These are phyloP conservation scores for Pseudococcus jackbeardsleyi DNA, from an alignment of 2,888 invertebrate genomes.

Conservation along the genomic window DNA sequence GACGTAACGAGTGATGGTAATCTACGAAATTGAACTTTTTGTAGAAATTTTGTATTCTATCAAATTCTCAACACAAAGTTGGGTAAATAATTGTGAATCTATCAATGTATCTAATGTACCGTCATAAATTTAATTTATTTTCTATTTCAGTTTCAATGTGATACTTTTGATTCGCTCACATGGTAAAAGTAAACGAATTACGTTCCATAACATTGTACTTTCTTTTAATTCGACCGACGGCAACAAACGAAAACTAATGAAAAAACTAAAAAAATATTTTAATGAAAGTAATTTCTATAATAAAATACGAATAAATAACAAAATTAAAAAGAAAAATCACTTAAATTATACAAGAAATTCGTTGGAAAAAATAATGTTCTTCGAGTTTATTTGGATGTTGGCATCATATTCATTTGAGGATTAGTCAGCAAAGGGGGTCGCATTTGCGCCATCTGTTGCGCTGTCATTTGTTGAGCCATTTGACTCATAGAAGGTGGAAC, in stretches of 20 bases:
- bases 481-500: constrained; percentile 38
- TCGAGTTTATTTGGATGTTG: background rate
- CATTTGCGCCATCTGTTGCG: constrained; percentile 30
- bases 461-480: background rate
- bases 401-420: constrained; percentile 56
- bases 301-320: background rate
- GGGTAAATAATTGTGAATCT: background rate
- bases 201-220: background rate
- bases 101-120: background rate
- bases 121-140: background rate
- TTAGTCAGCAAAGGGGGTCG: constrained; percentile 46
- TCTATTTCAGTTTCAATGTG: background rate
- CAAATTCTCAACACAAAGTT: background rate
- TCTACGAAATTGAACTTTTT: background rate
- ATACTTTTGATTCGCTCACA: background rate
- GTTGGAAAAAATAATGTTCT: background rate
- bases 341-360: constrained; percentile 2
- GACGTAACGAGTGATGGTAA: background rate
- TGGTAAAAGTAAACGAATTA: background rate
- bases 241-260: background rate
- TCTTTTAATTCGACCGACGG: background rate
- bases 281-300: background rate
- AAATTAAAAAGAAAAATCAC: background rate
- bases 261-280: background rate
- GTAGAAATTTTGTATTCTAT: background rate